Base-by-base conservation (phyloP, 2,797 vertebrate species). In the Kryptopterus vitreolus region DNA sequence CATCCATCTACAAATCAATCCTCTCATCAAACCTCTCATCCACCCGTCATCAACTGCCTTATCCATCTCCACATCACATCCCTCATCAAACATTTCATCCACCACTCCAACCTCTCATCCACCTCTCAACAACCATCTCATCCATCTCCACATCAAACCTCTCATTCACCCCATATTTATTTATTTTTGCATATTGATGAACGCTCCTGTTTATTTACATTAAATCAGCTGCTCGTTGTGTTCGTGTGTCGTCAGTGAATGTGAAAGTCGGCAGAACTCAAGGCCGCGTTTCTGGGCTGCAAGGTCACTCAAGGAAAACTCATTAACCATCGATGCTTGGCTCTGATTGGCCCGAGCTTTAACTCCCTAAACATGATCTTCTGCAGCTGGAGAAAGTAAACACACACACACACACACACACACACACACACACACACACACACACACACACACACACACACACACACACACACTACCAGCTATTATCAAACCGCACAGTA, bases 351-450 rank as follows among this genome's bases (percentile, higher is more conserved):
- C 33, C 52, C 53, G 2, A 58, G 33, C 13, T 24, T 74, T 74
- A 31, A 74, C 53, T 74, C 53, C 53, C 55, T 26, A 74, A 74
- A 58, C 53, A 43, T 74, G 71, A 74, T 53, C 33, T 74, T 18
- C 71, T 58, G 53, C 71, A 74, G 53, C 71, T 78, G 76, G 58
- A 76, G 29, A 63, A 31, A 10, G 46, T 11, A 65, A 20, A 65
- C 18, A 38, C 62, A 38, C 10, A n/a, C 4, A 43, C 35, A 65
- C 62, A 65, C 20, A 38, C 7, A 31, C 13, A 57, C 55, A 57
- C 55, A 57, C 9, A n/a, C 2, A 57, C 55, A 31, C 58, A 61
- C 11, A 26, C 57, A 13, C 58, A 7, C 38, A 20, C 50, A 22
- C 24, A 29, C 68, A 29, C 68, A 26, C 16, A 29, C 69, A 43